These are phyloP conservation scores for Neostethus bicornis DNA, from an alignment of 2,797 vertebrate species.

Conservation along the genomic window DNA sequence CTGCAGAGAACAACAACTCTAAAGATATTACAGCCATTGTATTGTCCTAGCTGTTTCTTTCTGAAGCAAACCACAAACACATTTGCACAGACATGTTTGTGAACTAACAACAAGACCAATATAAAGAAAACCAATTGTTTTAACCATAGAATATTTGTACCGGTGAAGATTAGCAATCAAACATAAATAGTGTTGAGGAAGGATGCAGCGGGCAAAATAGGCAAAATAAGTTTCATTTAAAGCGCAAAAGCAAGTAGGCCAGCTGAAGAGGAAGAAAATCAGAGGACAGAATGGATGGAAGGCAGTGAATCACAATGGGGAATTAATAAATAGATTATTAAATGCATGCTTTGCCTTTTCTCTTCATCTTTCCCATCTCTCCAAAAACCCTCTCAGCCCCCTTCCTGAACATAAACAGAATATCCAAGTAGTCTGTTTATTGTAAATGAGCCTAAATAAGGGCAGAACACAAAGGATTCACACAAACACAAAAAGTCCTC, in stretches of 20 bases:
- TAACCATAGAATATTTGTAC: slow-evolving; percentile 52
- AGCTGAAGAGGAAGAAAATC: slow-evolving; percentile 58
- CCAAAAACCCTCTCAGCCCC: slow-evolving; percentile 31
- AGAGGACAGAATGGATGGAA: slow-evolving; percentile 56
- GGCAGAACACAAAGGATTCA: slow-evolving; percentile 61
- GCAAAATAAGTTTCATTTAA: slow-evolving; percentile 64
- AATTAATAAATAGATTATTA: slow-evolving; percentile 76
- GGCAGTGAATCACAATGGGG: slow-evolving; percentile 51
- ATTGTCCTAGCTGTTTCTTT: slow-evolving; percentile 41
- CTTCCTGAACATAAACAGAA: slow-evolving; percentile 62
- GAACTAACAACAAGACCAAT: slow-evolving; percentile 46
- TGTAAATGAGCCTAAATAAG: slow-evolving; percentile 71
- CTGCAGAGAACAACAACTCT: slow-evolving; percentile 50
- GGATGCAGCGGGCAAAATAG: slow-evolving; percentile 14
- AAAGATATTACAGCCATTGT: slow-evolving; percentile 46
- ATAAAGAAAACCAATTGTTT: slow-evolving; percentile 54
- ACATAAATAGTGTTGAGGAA: slow-evolving; percentile 37
- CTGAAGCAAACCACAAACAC: slow-evolving; percentile 34
- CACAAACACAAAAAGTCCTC: slow-evolving; percentile 21
- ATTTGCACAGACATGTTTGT: slow-evolving; percentile 14
- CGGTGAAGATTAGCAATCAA: slow-evolving; percentile 50
- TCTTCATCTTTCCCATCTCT: slow-evolving; percentile 56
- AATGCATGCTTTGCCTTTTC: slow-evolving; percentile 56
- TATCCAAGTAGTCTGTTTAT: slow-evolving; percentile 68
- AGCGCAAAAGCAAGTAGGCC: slow-evolving; percentile 70